A percentile compares a stretch with the other conserved stretches of the same genome.
Conservation (phyloP, 2,113 vertebrate genomes). For the Sander lucioperca region DNA sequence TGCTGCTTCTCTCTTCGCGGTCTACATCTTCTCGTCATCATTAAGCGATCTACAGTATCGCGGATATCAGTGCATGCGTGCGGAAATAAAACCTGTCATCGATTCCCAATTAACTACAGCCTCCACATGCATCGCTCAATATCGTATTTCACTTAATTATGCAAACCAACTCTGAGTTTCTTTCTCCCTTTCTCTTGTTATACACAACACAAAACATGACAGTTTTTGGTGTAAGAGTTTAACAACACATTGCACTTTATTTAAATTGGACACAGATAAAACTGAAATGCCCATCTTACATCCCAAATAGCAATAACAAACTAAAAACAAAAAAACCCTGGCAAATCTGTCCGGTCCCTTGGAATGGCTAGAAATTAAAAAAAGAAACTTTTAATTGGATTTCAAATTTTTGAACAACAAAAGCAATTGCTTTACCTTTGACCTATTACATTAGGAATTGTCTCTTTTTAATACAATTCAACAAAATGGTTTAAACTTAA, state of each 20-base stretch:
- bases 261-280: background rate
- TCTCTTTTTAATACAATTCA: background rate
- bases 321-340: background rate
- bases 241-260: background rate
- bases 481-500: background rate
- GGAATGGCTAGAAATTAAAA: no score
- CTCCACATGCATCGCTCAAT: background rate
- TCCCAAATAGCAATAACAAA: background rate
- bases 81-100: conserved; percentile 8
- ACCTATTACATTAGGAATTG: background rate
- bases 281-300: background rate
- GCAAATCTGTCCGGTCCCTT: no score
- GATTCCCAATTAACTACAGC: conserved; percentile 13
- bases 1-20: background rate
- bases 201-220: background rate
- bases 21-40: conserved; percentile 3
- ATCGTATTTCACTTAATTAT: conserved; percentile 9
- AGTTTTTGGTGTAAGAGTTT: background rate
- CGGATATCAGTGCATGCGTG: background rate
- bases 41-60: background rate
- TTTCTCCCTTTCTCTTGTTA: background rate
- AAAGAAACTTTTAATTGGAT: no score
- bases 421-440: background rate
- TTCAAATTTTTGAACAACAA: no score
- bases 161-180: background rate